phyloP scores from a whole-genome alignment of 2,888 invertebrate species.

The Cinara cedri region DNA sequence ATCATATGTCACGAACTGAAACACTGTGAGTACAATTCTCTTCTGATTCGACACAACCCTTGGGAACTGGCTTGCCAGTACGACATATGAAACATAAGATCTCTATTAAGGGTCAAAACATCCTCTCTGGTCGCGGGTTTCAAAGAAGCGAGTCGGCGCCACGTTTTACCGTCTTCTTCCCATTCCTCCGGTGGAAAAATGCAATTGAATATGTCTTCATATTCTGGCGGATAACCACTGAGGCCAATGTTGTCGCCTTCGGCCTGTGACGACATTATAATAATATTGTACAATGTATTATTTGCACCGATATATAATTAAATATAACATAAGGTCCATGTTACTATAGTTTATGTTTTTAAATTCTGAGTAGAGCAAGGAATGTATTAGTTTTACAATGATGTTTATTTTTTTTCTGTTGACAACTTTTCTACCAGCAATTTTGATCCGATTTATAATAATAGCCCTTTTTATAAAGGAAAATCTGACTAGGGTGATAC shows the following conservation, averaged over 20 bases:
- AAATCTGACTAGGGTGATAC: too few species aligned
- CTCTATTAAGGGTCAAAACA: not conserved
- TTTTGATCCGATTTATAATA: too few species aligned
- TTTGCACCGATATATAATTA: not conserved
- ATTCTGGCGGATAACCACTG: not conserved
- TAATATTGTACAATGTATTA: not conserved
- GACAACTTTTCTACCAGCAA: too few species aligned
- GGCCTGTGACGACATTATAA: not conserved
- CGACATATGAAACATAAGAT: not conserved
- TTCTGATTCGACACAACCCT: constrained; percentile 15
- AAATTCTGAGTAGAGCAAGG: too few species aligned
- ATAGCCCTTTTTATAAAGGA: too few species aligned
- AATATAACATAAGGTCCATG: not conserved
- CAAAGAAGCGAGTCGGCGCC: constrained; percentile 1
- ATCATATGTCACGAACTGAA: constrained; percentile 10
- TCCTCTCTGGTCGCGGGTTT: not conserved
- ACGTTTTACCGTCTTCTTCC: constrained; percentile 22
- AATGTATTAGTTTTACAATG: too few species aligned
- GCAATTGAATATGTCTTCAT: not conserved
- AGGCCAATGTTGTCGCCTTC: not conserved
- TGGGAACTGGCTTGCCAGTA: not conserved
- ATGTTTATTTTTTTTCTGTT: too few species aligned
- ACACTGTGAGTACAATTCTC: constrained; percentile 6
- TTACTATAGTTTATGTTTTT: too few species aligned
- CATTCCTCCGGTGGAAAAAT: constrained; percentile 22